phyloP scores from a whole-genome alignment of 2,113 vertebrate genomes.

The Daboia siamensis region DNA sequence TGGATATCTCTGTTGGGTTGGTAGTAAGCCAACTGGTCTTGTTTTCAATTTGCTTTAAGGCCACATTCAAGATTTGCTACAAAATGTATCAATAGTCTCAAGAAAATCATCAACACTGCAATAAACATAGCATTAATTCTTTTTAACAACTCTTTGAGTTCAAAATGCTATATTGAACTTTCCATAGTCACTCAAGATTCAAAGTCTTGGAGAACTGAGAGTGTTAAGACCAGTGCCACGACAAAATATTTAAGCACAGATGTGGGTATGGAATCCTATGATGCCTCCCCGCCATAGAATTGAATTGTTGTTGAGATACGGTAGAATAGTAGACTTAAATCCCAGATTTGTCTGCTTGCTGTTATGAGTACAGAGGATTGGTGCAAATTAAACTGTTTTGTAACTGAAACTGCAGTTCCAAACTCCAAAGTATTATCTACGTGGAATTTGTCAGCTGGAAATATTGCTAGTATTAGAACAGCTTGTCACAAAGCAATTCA shows the following conservation, averaged over 20 bases:
- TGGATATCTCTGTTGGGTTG: neutral
- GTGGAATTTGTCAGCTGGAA: neutral
- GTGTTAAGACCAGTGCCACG: neutral
- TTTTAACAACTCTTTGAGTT: neutral
- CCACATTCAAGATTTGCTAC: neutral
- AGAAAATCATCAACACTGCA: neutral
- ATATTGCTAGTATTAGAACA: neutral
- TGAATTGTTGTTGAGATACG: neutral
- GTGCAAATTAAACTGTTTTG: neutral
- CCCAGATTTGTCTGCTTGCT: neutral
- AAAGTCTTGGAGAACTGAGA: neutral
- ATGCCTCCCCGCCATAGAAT: neutral
- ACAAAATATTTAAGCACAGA: neutral
- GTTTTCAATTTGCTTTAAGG: neutral
- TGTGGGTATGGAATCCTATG: neutral
- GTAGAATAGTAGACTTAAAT: neutral
- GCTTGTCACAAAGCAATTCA: neutral
- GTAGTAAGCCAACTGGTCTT: neutral
- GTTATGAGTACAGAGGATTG: neutral
- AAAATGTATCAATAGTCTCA: neutral
- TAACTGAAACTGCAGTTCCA: neutral
- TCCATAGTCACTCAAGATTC: neutral
- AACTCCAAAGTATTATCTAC: neutral
- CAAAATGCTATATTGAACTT: neutral
- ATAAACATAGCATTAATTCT: neutral